A percentile compares a stretch with the other conserved stretches of the same genome.
These are phyloP conservation scores for Beris chalybata DNA, from an alignment of 2,888 invertebrate species.

Conservation along the genomic window DNA sequence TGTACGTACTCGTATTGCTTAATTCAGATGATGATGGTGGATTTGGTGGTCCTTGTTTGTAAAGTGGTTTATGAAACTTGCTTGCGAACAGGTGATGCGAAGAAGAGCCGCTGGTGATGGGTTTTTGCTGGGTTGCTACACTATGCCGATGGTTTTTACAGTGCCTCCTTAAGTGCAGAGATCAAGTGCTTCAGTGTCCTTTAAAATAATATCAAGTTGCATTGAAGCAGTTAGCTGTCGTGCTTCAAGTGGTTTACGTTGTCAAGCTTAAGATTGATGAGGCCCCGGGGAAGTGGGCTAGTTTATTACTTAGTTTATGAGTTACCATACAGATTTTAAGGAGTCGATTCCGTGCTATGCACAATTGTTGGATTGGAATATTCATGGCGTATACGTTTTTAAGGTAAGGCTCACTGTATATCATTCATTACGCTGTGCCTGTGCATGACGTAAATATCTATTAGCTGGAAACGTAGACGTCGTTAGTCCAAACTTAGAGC, in stretches of 20 bases:
- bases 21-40: too few species aligned
- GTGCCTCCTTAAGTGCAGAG: constrained; percentile 6
- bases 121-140: background rate
- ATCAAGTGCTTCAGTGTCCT: constrained; percentile 4
- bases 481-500: too few species aligned
- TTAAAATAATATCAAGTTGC: background rate
- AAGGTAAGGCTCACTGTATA: constrained; percentile 9
- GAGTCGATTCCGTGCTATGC: background rate
- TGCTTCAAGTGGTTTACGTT: background rate
- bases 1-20: too few species aligned
- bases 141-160: background rate
- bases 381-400: background rate
- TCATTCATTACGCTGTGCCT: too few species aligned
- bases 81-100: background rate
- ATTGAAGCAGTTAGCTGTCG: background rate
- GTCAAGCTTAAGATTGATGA: constrained; percentile 2
- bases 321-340: too few species aligned
- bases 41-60: too few species aligned
- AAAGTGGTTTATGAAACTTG: too few species aligned
- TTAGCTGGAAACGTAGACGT: too few species aligned
- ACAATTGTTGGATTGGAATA: constrained; percentile 14
- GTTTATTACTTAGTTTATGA: too few species aligned
- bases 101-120: background rate
- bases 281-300: background rate
- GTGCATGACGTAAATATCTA: too few species aligned